A percentile compares a stretch with the other conserved stretches of the same genome.
phyloP scores from a whole-genome alignment of 2,888 invertebrate genomes.

The Aphelenchoides bicaudatus region DNA sequence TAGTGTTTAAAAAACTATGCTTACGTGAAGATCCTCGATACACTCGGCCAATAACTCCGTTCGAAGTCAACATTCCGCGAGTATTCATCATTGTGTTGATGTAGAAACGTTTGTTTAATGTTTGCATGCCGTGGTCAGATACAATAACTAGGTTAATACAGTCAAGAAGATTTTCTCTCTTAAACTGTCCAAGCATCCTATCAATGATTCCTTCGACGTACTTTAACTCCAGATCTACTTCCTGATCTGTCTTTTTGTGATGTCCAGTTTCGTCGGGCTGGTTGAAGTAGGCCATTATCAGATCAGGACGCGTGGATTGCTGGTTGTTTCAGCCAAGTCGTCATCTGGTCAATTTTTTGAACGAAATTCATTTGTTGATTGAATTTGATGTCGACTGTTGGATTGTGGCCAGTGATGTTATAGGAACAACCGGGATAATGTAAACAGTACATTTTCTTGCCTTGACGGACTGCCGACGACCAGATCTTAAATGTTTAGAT shows the following conservation, averaged over 20 bases:
- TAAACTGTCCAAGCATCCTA: slow-evolving; percentile 39
- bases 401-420: slow-evolving; percentile 38
- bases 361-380: slow-evolving; percentile 41
- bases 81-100: slow-evolving; percentile 38
- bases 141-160: slow-evolving; percentile 51
- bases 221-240: slow-evolving; percentile 38
- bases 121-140: slow-evolving; percentile 54
- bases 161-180: slow-evolving; percentile 41
- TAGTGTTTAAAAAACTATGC: neutral
- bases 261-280: slow-evolving; percentile 54
- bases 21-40: slow-evolving; percentile 40
- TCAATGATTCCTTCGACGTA: slow-evolving; percentile 42
- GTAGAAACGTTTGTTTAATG: slow-evolving; percentile 38
- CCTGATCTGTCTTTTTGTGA: slow-evolving; percentile 34
- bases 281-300: slow-evolving; percentile 53
- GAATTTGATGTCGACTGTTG: slow-evolving; percentile 43
- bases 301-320: slow-evolving; percentile 37
- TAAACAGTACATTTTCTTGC: slow-evolving; percentile 43
- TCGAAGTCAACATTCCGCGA: slow-evolving; percentile 36
- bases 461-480: slow-evolving; percentile 40
- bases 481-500: slow-evolving; percentile 37
- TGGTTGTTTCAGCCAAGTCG: slow-evolving; percentile 29
- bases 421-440: slow-evolving; percentile 50
- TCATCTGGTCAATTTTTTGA: slow-evolving; percentile 40
- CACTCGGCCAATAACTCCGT: slow-evolving; percentile 48